Evolutionary conservation across 2,797 vertebrate species (phyloP), one percentile per base, ranked within the genome.

Genomic region (Lindbergichthys nudifrons): DNA sequence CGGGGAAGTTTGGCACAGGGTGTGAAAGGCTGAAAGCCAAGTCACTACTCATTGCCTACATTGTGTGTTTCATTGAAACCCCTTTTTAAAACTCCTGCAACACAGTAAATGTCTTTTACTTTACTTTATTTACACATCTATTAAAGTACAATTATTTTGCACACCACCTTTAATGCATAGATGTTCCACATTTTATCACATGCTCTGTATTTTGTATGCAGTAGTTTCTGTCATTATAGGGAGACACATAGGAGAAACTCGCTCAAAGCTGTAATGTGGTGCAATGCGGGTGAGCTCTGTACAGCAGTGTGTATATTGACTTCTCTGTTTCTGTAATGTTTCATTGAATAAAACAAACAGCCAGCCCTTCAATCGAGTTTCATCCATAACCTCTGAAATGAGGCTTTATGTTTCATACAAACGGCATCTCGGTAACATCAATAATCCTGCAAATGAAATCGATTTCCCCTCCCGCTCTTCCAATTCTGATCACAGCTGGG

Each of bases 361-460:
- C 52, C 89, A 83, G 90, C 79, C 82, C 85, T 90, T 93, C 89
- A 75, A 91, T 93, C 92, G 90, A 94, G 87, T 93, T 94, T 93
- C 86, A 90, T 92, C 93, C 93, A 92, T 93, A 94, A 93, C 92
- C 93, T 93, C 91, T 90, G 92, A 94, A 94, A 95, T 94, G 92
- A 95, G 94, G 93, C 93, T 94, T 94, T 94, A 94, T 94, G 94
- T 94, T 94, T 95, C 92, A 94, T 92, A 95, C 92, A 92, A 92
- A 91, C 90, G 74, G 91, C 93, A 94, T 93, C 92, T 93, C 85
- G 88, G 92, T 93, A 91, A 92, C 94, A 93, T 94, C 93, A 94
- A 94, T 95, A 95, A 95, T 95, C 94, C 94, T 88, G 93, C 94
- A 95, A 95, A 95, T 95, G 94, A 95, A 95, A 95, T 95, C 93